These are phyloP conservation scores for Latrodectus hesperus DNA, from an alignment of 2,888 invertebrate species.

Conservation along the genomic window DNA sequence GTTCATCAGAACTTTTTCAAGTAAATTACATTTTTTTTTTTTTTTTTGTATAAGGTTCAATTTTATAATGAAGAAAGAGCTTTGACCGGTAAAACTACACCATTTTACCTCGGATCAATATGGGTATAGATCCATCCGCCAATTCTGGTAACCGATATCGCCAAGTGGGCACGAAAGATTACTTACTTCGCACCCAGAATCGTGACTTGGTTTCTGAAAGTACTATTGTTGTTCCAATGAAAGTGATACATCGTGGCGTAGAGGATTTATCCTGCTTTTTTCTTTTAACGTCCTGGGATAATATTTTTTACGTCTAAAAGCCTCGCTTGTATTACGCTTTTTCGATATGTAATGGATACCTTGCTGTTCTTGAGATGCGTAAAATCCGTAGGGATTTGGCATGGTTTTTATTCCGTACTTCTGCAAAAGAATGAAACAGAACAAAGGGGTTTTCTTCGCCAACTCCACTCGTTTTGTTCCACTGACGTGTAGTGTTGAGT, in stretches of 20 bases:
- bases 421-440: not conserved
- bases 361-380: not conserved
- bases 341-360: slow-evolving; percentile 58
- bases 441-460: not conserved
- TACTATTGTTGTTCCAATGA: slow-evolving; percentile 41
- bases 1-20: no score
- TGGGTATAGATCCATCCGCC: slow-evolving; percentile 29
- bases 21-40: not conserved
- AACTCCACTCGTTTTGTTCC: slow-evolving; percentile 1
- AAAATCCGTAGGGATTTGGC: slow-evolving; percentile 30
- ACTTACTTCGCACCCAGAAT: slow-evolving; percentile 54
- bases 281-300: slow-evolving; percentile 35
- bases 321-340: slow-evolving; percentile 52
- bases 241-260: slow-evolving; percentile 52
- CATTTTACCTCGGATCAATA: slow-evolving; percentile 6
- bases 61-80: not conserved
- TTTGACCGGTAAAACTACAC: not conserved
- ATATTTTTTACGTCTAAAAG: slow-evolving; percentile 58
- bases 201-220: slow-evolving; percentile 50
- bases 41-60: not conserved
- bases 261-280: slow-evolving; percentile 17
- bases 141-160: slow-evolving; percentile 58
- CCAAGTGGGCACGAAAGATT: slow-evolving; percentile 59
- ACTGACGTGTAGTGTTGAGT: not conserved
- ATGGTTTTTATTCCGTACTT: slow-evolving; percentile 8